These are phyloP conservation scores for Montipora foliosa DNA, from an alignment of 64 coral and sea anemone species.

Conservation along the genomic window DNA sequence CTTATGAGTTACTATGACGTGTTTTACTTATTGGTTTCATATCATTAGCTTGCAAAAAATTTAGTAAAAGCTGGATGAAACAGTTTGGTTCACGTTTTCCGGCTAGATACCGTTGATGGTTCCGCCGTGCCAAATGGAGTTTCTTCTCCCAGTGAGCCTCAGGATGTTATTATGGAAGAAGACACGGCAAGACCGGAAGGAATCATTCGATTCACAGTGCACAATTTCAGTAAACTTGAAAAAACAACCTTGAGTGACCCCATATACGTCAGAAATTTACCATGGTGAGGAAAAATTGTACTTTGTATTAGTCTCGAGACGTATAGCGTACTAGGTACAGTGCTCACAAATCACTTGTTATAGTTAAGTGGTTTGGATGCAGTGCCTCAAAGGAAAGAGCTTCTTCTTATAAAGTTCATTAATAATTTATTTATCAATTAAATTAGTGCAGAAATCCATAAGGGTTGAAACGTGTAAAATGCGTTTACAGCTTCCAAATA, in stretches of 20 bases:
- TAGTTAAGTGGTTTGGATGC: no score
- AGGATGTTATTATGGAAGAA: constrained; percentile 94
- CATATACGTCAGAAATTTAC: constrained; percentile 95
- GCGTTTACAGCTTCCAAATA: no score
- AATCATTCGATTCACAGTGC: constrained; percentile 74
- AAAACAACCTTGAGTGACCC: constrained; percentile 93
- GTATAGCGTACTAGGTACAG: not conserved
- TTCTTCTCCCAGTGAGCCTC: constrained; percentile 78
- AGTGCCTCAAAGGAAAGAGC: not conserved
- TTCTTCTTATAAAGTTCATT: not conserved
- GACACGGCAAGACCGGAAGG: constrained; percentile 97
- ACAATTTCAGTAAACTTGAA: constrained; percentile 90
- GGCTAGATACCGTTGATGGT: constrained; percentile 59
- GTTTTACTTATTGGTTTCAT: not conserved
- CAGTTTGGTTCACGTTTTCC: not conserved
- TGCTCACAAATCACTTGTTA: no score
- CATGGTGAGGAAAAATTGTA: constrained; percentile 79
- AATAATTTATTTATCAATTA: not conserved
- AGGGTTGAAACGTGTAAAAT: no score
- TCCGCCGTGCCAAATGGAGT: constrained; percentile 83
- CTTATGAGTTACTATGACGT: not conserved
- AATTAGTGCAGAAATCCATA: no score
- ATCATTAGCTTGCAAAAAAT: no score
- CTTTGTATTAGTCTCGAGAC: not conserved
- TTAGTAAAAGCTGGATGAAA: no score